A percentile compares a stretch with the other conserved stretches of the same genome.
Conservation (phyloP, 2,113 vertebrate genomes). For the Scomber colias region DNA sequence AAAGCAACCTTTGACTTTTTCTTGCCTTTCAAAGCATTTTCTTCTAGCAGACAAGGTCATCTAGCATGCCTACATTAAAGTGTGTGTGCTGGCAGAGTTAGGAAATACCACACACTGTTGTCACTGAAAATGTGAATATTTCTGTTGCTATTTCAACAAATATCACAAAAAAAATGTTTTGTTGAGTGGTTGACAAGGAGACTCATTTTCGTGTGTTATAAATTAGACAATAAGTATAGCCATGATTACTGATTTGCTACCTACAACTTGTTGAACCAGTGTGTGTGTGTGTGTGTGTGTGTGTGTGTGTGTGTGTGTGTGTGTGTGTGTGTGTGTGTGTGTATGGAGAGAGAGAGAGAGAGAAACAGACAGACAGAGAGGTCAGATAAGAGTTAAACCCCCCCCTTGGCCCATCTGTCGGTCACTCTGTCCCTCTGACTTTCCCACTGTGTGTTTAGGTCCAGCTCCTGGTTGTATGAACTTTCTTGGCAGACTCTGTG, state of each 20-base stretch:
- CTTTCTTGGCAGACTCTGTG: slow-evolving; percentile 20
- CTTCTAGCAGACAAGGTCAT: background rate
- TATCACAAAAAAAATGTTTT: background rate
- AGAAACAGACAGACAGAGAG: background rate
- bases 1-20: slow-evolving; percentile 37
- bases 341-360: too few relatives aligned
- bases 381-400: slow-evolving; percentile 14
- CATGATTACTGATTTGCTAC: background rate
- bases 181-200: too few relatives aligned
- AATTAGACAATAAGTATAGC: background rate
- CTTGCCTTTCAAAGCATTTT: background rate
- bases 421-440: slow-evolving; percentile 5
- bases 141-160: background rate
- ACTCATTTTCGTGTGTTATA: background rate
- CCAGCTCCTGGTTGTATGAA: slow-evolving; percentile 14
- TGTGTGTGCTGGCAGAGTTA: background rate
- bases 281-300: background rate
- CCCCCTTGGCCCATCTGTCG: slow-evolving; percentile 36
- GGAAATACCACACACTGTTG: background rate
- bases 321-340: slow-evolving; percentile 1
- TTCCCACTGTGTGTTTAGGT: background rate
- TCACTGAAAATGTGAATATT: background rate
- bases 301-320: background rate
- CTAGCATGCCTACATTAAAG: background rate
- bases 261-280: background rate